These are phyloP conservation scores for Balanococcus diminutus DNA, from an alignment of 2,888 invertebrate genomes.

Conservation along the genomic window DNA sequence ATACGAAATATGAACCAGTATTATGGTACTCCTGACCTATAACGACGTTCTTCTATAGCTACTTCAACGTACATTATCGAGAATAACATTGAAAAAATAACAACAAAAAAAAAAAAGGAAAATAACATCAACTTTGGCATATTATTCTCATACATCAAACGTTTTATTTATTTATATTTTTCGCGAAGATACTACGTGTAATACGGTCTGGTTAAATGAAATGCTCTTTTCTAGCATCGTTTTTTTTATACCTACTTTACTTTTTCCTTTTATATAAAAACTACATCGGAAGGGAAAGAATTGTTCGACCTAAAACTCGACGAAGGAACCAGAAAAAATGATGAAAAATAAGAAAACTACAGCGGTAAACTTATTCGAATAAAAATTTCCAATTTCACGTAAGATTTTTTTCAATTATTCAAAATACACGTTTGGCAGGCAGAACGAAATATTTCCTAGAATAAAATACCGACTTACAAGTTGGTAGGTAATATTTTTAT, in stretches of 20 bases:
- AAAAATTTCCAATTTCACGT: background rate
- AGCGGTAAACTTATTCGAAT: background rate
- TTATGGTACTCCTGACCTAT: background rate
- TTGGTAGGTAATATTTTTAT: background rate
- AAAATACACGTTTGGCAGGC: background rate
- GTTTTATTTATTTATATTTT: background rate
- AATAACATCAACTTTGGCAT: background rate
- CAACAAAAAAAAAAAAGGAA: background rate
- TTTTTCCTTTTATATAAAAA: too few relatives aligned
- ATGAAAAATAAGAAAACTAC: background rate
- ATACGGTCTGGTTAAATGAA: too few relatives aligned
- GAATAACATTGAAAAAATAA: background rate
- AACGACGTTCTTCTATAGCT: background rate
- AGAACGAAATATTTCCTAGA: background rate
- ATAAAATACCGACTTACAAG: background rate
- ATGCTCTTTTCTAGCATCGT: too few relatives aligned
- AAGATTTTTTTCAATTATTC: slow-evolving; percentile 22
- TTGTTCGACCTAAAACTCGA: too few relatives aligned
- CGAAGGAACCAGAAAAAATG: background rate
- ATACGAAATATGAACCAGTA: background rate
- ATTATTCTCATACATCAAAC: background rate
- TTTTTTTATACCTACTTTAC: too few relatives aligned
- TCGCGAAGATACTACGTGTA: background rate
- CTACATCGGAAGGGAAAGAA: too few relatives aligned
- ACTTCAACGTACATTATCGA: background rate